Conservation (phyloP, 1,140 invertebrate species). For the Drosophila fuyamai region DNA sequence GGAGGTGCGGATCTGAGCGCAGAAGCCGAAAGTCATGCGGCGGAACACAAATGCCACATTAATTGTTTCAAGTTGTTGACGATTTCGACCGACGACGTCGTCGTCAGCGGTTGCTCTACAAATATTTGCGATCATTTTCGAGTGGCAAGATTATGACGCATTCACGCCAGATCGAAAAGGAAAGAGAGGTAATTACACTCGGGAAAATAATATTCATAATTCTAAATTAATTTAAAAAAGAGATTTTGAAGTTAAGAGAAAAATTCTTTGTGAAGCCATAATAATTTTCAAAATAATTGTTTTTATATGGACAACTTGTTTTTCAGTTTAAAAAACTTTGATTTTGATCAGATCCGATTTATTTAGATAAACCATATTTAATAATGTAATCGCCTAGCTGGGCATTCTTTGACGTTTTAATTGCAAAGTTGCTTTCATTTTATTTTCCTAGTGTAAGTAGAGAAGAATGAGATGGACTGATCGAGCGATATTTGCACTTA, state of each 20-base stretch:
- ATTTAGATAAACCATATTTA: too few relatives aligned
- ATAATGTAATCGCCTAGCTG: too few relatives aligned
- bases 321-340: too few relatives aligned
- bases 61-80: slow-evolving; percentile 81
- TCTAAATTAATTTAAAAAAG: too few relatives aligned
- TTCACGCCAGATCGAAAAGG: slow-evolving; percentile 64
- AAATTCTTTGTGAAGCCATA: too few relatives aligned
- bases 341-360: too few relatives aligned
- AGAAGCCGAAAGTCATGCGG: slow-evolving; percentile 80
- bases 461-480: not conserved
- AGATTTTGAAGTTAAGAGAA: too few relatives aligned
- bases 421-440: not conserved
- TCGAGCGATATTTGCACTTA: slow-evolving; percentile 65
- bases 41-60: slow-evolving; percentile 81
- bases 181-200: slow-evolving; percentile 19
- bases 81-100: slow-evolving; percentile 15
- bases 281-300: too few relatives aligned
- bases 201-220: too few relatives aligned
- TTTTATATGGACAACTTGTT: too few relatives aligned
- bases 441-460: slow-evolving; percentile 27
- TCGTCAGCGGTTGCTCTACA: slow-evolving; percentile 49
- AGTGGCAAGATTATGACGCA: slow-evolving; percentile 82
- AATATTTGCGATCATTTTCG: slow-evolving; percentile 80
- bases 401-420: not conserved
- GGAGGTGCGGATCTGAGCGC: slow-evolving; percentile 66